phyloP scores from a whole-genome alignment of 2,113 vertebrate species.

The Ageneiosus marmoratus region DNA sequence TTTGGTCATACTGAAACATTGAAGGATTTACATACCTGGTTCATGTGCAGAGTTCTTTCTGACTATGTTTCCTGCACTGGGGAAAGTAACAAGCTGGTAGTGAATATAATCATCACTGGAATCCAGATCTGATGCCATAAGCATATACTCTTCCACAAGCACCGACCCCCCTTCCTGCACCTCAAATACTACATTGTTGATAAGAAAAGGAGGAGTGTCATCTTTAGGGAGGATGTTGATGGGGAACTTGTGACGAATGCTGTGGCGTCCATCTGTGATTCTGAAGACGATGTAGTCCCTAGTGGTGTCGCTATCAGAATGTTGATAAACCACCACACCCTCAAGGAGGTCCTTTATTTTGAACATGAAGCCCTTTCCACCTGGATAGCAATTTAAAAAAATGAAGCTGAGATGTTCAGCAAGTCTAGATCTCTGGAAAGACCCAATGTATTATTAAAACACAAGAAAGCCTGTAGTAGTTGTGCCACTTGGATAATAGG shows the following conservation, averaged over 20 bases:
- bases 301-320: constrained; percentile 74
- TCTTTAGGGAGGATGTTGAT: constrained; percentile 72
- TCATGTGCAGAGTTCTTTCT: constrained; percentile 58
- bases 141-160: constrained; percentile 57
- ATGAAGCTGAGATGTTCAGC: not conserved
- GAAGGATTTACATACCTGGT: constrained; percentile 54
- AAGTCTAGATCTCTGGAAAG: not conserved
- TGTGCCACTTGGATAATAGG: not conserved
- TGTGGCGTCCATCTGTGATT: constrained; percentile 74
- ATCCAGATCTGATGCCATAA: constrained; percentile 71
- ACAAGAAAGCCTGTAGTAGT: not conserved
- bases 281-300: constrained; percentile 70
- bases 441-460: not conserved
- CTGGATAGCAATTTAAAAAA: constrained; percentile 55
- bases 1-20: not conserved
- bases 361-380: constrained; percentile 79
- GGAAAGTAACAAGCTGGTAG: constrained; percentile 56
- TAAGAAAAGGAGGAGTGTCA: constrained; percentile 69
- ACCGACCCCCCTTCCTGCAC: constrained; percentile 65
- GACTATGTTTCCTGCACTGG: constrained; percentile 60
- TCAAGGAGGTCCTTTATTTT: constrained; percentile 70
- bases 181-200: constrained; percentile 70
- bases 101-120: constrained; percentile 71
- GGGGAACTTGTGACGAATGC: constrained; percentile 70
- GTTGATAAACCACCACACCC: constrained; percentile 70